Base-by-base conservation (phyloP, 2,113 vertebrate genomes). In the Paraplagusia blochii region DNA sequence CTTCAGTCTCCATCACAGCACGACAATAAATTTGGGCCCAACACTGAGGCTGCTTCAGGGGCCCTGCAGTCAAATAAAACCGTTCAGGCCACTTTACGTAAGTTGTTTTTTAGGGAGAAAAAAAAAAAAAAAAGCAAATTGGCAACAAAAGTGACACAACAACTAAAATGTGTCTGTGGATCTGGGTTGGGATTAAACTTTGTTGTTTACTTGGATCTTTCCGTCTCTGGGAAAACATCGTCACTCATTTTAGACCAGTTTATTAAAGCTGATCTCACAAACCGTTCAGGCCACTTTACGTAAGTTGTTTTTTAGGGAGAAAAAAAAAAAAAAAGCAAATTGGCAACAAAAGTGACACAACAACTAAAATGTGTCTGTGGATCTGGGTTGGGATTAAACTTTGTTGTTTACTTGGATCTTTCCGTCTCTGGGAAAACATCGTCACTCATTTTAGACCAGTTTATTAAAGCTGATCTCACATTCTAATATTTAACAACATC, bases 341-440 rank as follows among this genome's bases (percentile, higher is more conserved):
- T 62, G 58, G 64, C 51, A 55, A 52, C 11, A 15, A 47, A 63
- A 46, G 58, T 3, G 33, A 36, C 43, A 72, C 57, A 14, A 35
- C 47, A 55, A 55, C 53, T 34, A 40, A 63, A 69, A 29, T 29
- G 22, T 29, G 22, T 29, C 22, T 6, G 22, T 29, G 22, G 6
- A 29, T 29, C 22, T 29, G 22, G 22, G 22, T 29, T 29, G 22
- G 22, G n/a, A n/a, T n/a, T n/a, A 29, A 29, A 29, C 22, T 29
- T 29, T 29, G 22, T 29, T 29, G 22, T 29, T 29, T 29, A 29
- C 22, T 29, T 2, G 22, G 22, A 29, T 29, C 22, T 29, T 6
- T 29, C 22, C 22, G 22, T 29, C 22, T 29, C 3, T 29, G 22
- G 22, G 22, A 29, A 29, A 29, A 29, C 22, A 29, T 29, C 6